Base-by-base conservation (phyloP, 2,888 invertebrate species). In the Eumerus sabulonum region DNA sequence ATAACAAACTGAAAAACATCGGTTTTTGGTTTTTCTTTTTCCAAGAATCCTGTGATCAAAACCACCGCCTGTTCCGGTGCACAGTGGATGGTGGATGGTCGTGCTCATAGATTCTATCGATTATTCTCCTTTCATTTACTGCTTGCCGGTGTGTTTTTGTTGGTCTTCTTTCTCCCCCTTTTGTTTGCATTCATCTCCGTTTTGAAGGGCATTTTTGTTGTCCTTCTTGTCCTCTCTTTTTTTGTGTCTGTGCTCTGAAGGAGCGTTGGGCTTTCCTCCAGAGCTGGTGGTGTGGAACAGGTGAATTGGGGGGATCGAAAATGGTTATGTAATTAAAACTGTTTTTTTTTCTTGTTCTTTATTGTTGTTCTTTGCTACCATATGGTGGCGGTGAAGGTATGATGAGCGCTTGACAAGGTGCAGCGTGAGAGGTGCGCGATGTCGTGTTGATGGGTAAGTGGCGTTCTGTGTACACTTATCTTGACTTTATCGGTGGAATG, bases 191-290 rank as follows among this genome's bases (percentile, higher is more conserved):
- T 66, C 47, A 67, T 64, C 70, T 47, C 42, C 60, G 35, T 63
- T n/a, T 79, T 73, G 79, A 79, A 79, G 79, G 79, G 79, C 73
- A 79, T 68, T 57, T 68, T 73, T 79, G 73, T 73, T 73, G 68
- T 79, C 62, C 45, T 17, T 40, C 62, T 50, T 50, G 47, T 36
- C 1, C n/a, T 16, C 27, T 27, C 3, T 27, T 51, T 44, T 56
- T 56, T 19, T 13, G 16, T 48, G 40, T 44, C 5, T 44, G 17
- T 17, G 17, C 54, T 47, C 11, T 36, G 60, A 45, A 19, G 36
- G 50, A 16, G 13, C 40, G 62, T 18, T 47, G 27, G 57, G 19
- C 51, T 35, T 17, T 62, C 53, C 35, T 45, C 42, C 54, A 27
- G 35, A 40, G 13, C 40, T 35, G 48, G 35, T 38, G 64, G 42